These are phyloP conservation scores for Spodoptera littoralis DNA, from an alignment of 2,888 invertebrate genomes.

Conservation along the genomic window DNA sequence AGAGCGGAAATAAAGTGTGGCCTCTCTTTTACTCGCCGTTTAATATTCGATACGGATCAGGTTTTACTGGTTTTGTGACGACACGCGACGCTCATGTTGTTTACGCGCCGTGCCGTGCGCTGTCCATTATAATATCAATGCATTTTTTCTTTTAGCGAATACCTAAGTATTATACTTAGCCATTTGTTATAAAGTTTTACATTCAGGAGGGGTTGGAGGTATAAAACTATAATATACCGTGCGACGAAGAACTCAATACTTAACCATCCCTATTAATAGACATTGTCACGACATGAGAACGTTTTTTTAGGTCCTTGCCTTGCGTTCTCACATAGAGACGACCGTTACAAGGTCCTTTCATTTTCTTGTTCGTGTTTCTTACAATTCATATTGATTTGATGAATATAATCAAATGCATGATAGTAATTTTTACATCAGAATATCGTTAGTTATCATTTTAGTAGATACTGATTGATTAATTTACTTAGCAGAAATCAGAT, in stretches of 20 bases:
- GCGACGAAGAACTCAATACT: conserved; percentile 28
- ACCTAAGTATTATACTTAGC: neutral
- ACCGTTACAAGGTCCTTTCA: conserved; percentile 33
- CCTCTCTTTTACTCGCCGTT: conserved; percentile 43
- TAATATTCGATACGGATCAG: conserved; percentile 55
- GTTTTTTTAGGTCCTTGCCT: conserved; percentile 42
- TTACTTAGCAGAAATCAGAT: too few species aligned
- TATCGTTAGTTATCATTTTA: too few species aligned
- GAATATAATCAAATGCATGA: too few species aligned
- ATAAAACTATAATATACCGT: conserved; percentile 26
- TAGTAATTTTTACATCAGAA: too few species aligned
- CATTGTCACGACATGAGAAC: conserved; percentile 37
- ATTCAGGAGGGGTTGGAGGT: conserved; percentile 25
- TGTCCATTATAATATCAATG: conserved; percentile 32
- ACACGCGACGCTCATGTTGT: conserved; percentile 49
- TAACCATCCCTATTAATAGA: conserved; percentile 48
- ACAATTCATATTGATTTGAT: neutral
- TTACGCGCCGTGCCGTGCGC: conserved; percentile 33
- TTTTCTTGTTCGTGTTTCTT: neutral
- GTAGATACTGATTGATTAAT: too few species aligned
- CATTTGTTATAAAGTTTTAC: conserved; percentile 19
- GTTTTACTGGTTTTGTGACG: conserved; percentile 52
- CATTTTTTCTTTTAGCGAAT: conserved; percentile 28
- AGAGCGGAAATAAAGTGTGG: conserved; percentile 47
- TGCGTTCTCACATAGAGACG: conserved; percentile 45